phyloP scores from a whole-genome alignment of 2,797 vertebrate genomes.

The Cyclura pinguis region DNA sequence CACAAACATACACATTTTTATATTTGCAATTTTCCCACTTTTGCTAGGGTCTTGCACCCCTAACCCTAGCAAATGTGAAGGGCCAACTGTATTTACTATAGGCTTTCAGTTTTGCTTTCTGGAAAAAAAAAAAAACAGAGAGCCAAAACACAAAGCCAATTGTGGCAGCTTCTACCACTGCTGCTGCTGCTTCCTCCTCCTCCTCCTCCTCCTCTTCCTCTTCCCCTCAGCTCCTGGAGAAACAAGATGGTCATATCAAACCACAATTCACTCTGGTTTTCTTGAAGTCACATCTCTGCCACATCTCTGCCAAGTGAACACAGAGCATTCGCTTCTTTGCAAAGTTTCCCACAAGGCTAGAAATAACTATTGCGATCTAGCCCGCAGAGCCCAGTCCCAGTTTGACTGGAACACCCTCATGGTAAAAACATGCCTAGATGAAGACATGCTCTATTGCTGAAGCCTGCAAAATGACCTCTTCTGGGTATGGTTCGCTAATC shows the following conservation, averaged over 20 bases:
- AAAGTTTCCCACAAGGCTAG: conserved; percentile 50
- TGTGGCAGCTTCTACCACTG: neutral
- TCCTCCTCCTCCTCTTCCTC: neutral
- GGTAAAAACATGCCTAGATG: neutral
- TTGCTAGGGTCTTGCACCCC: too few relatives aligned
- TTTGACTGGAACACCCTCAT: conserved; percentile 49
- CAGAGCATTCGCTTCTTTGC: conserved; percentile 31
- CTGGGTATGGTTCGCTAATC: too few relatives aligned
- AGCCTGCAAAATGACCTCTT: too few relatives aligned
- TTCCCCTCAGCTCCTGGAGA: neutral
- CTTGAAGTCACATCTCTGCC: neutral
- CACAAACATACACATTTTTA: too few relatives aligned
- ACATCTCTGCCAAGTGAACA: conserved; percentile 15
- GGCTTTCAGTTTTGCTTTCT: too few relatives aligned
- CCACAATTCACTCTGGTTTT: neutral
- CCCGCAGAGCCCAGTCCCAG: conserved; percentile 33
- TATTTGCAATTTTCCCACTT: too few relatives aligned
- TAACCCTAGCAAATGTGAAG: too few relatives aligned
- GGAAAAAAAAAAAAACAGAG: neutral
- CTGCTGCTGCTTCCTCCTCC: too few relatives aligned
- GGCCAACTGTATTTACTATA: too few relatives aligned
- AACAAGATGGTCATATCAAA: neutral
- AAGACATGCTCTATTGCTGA: neutral
- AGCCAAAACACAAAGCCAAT: neutral
- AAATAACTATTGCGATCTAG: conserved; percentile 54